Conservation (phyloP, 2,113 vertebrate species). For the Hirundichthys speculiger region DNA sequence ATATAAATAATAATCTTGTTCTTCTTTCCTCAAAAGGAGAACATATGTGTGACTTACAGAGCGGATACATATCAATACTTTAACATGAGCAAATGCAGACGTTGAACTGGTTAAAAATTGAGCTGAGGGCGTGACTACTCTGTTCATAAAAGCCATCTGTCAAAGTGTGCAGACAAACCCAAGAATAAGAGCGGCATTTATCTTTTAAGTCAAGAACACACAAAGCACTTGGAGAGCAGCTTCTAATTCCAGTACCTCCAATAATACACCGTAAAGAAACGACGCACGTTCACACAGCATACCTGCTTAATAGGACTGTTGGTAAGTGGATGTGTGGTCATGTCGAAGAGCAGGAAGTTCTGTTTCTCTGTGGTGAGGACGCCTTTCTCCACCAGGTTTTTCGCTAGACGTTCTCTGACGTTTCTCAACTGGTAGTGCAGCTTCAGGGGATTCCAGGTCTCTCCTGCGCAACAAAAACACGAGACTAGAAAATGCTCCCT, state of each 20-base stretch:
- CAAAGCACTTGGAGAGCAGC: neutral
- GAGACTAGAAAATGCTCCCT: neutral
- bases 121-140: neutral
- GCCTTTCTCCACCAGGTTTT: slow-evolving; percentile 98
- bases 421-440: slow-evolving; percentile 97
- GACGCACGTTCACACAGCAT: neutral
- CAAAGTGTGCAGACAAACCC: neutral
- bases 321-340: slow-evolving; percentile 97
- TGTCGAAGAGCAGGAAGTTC: slow-evolving; percentile 98
- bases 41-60: too few species aligned
- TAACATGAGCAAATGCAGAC: neutral
- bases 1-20: too few species aligned
- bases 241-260: too few species aligned
- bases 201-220: neutral
- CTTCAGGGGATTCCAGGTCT: slow-evolving; percentile 98
- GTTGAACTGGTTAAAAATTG: neutral
- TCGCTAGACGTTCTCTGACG: slow-evolving; percentile 92
- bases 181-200: neutral
- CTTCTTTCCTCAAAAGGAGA: too few species aligned
- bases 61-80: neutral
- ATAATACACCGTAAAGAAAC: neutral
- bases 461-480: slow-evolving; percentile 78
- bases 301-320: slow-evolving; percentile 93
- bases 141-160: neutral
- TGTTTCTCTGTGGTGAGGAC: slow-evolving; percentile 98